Conservation (phyloP, 2,888 invertebrate species). For the Cephalotes varians region DNA sequence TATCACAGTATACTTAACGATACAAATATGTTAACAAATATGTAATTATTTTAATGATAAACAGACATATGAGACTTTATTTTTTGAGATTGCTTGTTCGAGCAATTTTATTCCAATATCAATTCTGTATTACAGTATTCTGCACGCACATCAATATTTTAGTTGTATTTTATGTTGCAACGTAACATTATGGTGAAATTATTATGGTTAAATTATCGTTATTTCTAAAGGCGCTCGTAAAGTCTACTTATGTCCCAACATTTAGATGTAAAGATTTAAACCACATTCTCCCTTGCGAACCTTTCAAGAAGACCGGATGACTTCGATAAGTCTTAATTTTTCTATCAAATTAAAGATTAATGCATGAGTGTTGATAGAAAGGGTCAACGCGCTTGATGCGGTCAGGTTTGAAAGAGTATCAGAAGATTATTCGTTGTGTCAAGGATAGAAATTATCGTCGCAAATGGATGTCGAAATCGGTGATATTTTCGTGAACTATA, state of each 20-base stretch:
- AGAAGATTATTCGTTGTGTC: slow-evolving; percentile 67
- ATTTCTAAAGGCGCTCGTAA: not conserved
- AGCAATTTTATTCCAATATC: not conserved
- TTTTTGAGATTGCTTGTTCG: not conserved
- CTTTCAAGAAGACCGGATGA: slow-evolving; percentile 31
- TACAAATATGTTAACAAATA: not conserved
- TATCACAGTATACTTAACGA: not conserved
- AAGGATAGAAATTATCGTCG: slow-evolving; percentile 69
- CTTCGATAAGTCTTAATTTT: slow-evolving; percentile 47
- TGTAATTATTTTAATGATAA: not conserved
- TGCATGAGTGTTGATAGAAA: slow-evolving; percentile 57
- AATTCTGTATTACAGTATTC: not conserved
- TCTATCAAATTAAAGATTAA: slow-evolving; percentile 54
- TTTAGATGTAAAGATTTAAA: not conserved
- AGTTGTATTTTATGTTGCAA: not conserved
- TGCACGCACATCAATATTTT: not conserved
- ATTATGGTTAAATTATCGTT: slow-evolving; percentile 3
- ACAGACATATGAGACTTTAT: not conserved
- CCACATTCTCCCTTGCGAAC: not conserved
- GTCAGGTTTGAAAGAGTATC: slow-evolving; percentile 55
- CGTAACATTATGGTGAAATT: not conserved
- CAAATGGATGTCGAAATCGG: slow-evolving; percentile 65
- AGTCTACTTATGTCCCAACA: not conserved
- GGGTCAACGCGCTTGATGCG: slow-evolving; percentile 61
- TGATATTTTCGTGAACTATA: slow-evolving; percentile 53